Evolutionary conservation across 2,797 vertebrate genomes (phyloP).

Genomic region (Falco columbarius): DNA sequence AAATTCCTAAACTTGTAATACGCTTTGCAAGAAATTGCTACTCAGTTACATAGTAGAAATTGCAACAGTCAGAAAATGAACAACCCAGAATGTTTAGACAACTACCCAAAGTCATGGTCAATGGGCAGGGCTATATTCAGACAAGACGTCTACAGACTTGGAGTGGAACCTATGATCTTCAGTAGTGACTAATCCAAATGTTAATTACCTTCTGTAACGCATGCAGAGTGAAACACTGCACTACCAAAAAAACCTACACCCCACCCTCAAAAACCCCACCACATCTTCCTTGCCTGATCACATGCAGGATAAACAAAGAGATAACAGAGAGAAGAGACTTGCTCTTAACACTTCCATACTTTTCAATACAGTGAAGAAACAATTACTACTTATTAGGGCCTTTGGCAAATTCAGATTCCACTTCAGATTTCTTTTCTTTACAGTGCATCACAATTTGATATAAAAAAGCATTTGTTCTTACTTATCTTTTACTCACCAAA

Average conservation of each 20-base stretch:
- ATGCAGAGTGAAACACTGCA: not conserved
- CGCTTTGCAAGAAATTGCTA: not conserved
- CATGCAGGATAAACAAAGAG: not conserved
- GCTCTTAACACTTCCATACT: not conserved
- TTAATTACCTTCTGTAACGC: not conserved
- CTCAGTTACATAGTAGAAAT: not conserved
- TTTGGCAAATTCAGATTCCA: not conserved
- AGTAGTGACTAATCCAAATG: constrained; percentile 19
- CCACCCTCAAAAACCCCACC: not conserved
- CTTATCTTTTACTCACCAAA: not conserved
- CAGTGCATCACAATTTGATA: not conserved
- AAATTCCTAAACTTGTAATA: not conserved
- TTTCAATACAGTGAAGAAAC: not conserved
- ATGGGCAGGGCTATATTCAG: not conserved
- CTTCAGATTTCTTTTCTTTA: not conserved
- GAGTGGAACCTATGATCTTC: not conserved
- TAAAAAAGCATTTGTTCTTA: not conserved
- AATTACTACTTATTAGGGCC: not conserved
- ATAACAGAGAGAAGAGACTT: not conserved
- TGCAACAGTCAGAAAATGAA: not conserved
- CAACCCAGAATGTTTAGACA: not conserved
- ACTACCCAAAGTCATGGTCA: not conserved
- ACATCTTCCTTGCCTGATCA: not conserved
- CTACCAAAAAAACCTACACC: not conserved
- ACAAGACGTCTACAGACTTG: not conserved